Evolutionary conservation across 2,113 vertebrate genomes (phyloP).

Genomic region (Saimiri boliviensis): DNA sequence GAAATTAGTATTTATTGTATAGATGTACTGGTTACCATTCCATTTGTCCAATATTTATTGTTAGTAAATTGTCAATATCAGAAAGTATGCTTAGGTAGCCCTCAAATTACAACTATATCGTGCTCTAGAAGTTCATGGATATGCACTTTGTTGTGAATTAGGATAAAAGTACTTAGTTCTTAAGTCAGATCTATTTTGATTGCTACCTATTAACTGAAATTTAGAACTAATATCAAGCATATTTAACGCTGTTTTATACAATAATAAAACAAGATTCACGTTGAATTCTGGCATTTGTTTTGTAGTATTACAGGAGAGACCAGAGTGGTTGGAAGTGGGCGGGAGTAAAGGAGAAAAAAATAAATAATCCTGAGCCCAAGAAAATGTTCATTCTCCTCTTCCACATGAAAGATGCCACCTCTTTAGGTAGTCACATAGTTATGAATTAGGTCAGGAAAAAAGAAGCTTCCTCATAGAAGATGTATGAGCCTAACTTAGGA

Average conservation of each 20-base stretch:
- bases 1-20: background rate
- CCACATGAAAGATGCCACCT: background rate
- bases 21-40: background rate
- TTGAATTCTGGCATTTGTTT: background rate
- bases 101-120: background rate
- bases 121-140: background rate
- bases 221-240: background rate
- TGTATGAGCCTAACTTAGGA: background rate
- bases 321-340: fast-evolving
- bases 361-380: background rate
- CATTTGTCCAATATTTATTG: background rate
- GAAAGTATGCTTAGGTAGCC: background rate
- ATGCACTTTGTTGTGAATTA: background rate
- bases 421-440: background rate
- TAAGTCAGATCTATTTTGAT: background rate
- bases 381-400: background rate
- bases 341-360: background rate
- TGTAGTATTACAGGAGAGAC: background rate
- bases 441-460: background rate
- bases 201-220: background rate
- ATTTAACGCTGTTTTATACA: background rate
- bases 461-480: background rate
- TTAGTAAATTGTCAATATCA: background rate
- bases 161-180: background rate
- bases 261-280: background rate